A percentile compares a stretch with the other conserved stretches of the same genome.
Conservation (phyloP, 2,113 vertebrate genomes). For the Stegostoma tigrinum region DNA sequence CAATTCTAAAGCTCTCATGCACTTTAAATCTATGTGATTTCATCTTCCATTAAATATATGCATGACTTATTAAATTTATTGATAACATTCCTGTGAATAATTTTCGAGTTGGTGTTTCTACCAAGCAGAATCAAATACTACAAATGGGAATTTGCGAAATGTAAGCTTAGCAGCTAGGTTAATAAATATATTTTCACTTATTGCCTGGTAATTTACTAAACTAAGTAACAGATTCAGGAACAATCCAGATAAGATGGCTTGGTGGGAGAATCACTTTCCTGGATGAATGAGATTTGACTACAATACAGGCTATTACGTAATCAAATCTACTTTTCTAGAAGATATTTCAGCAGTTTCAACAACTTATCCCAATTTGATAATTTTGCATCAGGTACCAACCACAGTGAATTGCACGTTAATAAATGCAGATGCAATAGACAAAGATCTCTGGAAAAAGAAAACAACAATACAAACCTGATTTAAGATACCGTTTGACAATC, state of each 20-base stretch:
- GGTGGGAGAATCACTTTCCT: too few relatives aligned
- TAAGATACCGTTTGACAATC: slow-evolving; percentile 89
- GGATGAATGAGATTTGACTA: not conserved
- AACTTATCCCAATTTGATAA: not conserved
- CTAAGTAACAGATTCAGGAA: not conserved
- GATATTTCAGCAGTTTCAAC: not conserved
- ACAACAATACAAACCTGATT: slow-evolving; percentile 57
- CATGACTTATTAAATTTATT: not conserved
- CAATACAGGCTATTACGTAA: not conserved
- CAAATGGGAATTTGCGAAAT: not conserved
- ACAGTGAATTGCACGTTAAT: not conserved
- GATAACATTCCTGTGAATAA: not conserved
- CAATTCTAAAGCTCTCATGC: not conserved
- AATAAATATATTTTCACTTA: not conserved
- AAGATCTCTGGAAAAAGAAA: not conserved
- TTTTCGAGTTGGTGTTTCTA: not conserved
- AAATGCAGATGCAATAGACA: not conserved
- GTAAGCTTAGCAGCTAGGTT: not conserved
- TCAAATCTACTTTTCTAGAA: not conserved
- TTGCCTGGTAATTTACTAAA: not conserved
- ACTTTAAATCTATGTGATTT: not conserved
- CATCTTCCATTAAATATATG: not conserved
- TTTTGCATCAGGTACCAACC: not conserved
- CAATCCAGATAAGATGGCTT: not conserved
- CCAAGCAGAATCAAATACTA: not conserved